phyloP scores from a whole-genome alignment of 2,113 vertebrate genomes.

The Cromileptes altivelis region DNA sequence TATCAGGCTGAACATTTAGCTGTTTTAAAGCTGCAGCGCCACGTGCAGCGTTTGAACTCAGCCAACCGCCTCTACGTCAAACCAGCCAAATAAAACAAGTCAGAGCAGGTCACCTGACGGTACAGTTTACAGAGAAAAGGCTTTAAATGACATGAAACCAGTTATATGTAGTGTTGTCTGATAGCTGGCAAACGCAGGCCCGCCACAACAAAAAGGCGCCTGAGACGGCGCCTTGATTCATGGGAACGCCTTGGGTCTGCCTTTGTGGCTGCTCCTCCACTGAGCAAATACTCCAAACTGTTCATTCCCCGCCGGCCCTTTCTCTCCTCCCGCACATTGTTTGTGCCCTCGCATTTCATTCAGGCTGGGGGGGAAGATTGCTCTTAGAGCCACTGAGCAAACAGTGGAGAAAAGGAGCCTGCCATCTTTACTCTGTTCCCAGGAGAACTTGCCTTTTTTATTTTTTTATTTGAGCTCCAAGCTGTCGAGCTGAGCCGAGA shows the following conservation, averaged over 20 bases:
- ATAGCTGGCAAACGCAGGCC: constrained; percentile 50
- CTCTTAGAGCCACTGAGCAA: constrained; percentile 95
- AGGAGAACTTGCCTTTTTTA: constrained; percentile 92
- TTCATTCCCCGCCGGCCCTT: constrained; percentile 90
- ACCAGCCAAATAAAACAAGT: constrained; percentile 47
- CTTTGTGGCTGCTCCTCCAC: constrained; percentile 95
- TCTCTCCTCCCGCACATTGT: constrained; percentile 93
- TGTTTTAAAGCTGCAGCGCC: constrained; percentile 11
- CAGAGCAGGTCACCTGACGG: constrained; percentile 63
- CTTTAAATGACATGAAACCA: constrained; percentile 57
- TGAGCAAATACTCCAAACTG: constrained; percentile 98
- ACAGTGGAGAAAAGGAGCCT: constrained; percentile 92
- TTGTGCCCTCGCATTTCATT: constrained; percentile 97
- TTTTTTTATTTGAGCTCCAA: constrained; percentile 95
- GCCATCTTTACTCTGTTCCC: constrained; percentile 92
- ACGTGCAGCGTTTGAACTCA: constrained; percentile 31
- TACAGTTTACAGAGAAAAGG: constrained; percentile 58
- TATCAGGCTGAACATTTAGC: constrained; percentile 31
- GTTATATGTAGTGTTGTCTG: constrained; percentile 83
- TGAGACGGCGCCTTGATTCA: constrained; percentile 89
- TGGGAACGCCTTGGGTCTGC: constrained; percentile 90
- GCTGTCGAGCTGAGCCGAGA: constrained; percentile 93
- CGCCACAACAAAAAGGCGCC: constrained; percentile 77
- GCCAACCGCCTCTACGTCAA: constrained; percentile 11
- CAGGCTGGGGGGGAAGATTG: constrained; percentile 88